A percentile compares a stretch with the other conserved stretches of the same genome.
phyloP scores from a whole-genome alignment of 2,113 vertebrate genomes.

The pig (Sus scrofa) region DNA sequence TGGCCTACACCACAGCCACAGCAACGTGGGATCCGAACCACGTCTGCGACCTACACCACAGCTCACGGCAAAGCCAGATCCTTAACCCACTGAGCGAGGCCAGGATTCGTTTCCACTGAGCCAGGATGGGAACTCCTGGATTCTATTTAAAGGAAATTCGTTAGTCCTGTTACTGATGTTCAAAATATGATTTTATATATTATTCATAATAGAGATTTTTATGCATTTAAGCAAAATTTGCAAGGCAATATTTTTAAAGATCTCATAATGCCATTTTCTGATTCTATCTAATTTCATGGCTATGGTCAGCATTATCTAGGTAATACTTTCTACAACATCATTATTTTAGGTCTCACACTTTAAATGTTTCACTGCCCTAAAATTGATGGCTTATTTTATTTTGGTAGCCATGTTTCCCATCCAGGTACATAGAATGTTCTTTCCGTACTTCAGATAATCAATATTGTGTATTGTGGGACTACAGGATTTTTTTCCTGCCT shows the following conservation, averaged over 20 bases:
- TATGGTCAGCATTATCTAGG: not conserved
- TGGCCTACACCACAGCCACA: too few relatives aligned
- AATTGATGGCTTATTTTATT: not conserved
- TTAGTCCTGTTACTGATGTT: not conserved
- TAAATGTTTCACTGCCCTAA: not conserved
- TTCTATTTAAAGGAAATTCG: not conserved
- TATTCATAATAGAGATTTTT: not conserved
- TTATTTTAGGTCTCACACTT: not conserved
- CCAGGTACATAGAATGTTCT: not conserved
- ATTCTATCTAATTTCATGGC: not conserved
- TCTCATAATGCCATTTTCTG: not conserved
- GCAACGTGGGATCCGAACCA: too few relatives aligned
- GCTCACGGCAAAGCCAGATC: too few relatives aligned
- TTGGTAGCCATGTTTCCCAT: not conserved
- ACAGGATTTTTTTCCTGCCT: not conserved
- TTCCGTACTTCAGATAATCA: not conserved
- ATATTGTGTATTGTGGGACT: not conserved
- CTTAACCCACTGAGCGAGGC: too few relatives aligned
- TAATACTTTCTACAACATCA: not conserved
- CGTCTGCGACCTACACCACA: too few relatives aligned
- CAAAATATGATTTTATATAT: not conserved
- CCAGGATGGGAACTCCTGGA: too few relatives aligned
- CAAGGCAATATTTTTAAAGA: not conserved
- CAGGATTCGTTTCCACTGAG: too few relatives aligned
- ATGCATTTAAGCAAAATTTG: conserved; percentile 12